A percentile compares a stretch with the other conserved stretches of the same genome.
phyloP scores from a whole-genome alignment of 2,113 vertebrate genomes.

The cat (Felis catus) region F.catus_Fca126_mat1.0 CM031423.1:1652001-1652500 shows the following conservation, averaged over 20 bases:
- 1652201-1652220: no score
- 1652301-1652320: background rate
- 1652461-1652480: fast-evolving
- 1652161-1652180: no score
- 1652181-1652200: no score
- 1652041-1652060: background rate
- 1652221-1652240: no score
- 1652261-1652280: no score
- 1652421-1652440: background rate
- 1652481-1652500: fast-evolving
- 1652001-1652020: background rate
- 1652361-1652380: background rate
- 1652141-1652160: no score
- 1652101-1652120: no score
- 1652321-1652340: background rate
- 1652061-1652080: no score
- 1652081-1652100: no score
- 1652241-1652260: no score
- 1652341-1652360: background rate
- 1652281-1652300: background rate
- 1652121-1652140: no score
- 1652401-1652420: background rate
- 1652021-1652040: background rate
- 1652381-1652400: background rate
- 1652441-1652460: background rate